Conservation (phyloP, 2,113 vertebrate species). For the Dolichallabes microphthalmus region DNA sequence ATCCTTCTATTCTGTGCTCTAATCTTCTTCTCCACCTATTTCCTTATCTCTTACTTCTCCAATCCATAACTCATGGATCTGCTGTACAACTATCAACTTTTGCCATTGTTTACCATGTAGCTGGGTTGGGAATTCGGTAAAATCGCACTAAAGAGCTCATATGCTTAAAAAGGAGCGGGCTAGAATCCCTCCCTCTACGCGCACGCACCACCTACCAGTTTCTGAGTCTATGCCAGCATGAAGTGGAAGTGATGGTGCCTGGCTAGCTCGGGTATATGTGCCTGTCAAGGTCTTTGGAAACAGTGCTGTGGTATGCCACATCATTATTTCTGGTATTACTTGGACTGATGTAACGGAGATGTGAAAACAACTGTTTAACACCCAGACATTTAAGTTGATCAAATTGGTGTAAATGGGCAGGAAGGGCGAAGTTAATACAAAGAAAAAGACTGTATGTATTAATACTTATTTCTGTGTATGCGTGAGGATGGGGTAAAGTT, state of each 20-base stretch:
- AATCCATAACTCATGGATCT: slow-evolving; percentile 30
- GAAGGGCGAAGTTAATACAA: slow-evolving; percentile 26
- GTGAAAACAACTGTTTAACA: background rate
- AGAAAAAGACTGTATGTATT: slow-evolving; percentile 27
- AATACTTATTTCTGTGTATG: slow-evolving; percentile 32
- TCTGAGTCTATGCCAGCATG: slow-evolving; percentile 68
- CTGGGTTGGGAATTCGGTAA: slow-evolving; percentile 60
- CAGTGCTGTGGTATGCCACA: slow-evolving; percentile 25
- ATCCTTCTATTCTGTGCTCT: background rate
- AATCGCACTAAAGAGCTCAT: slow-evolving; percentile 70
- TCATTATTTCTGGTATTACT: background rate
- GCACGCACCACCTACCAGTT: slow-evolving; percentile 53
- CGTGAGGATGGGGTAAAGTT: slow-evolving; percentile 55
- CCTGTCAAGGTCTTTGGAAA: slow-evolving; percentile 50
- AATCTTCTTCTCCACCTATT: background rate
- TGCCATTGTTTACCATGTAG: slow-evolving; percentile 62
- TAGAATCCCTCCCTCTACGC: slow-evolving; percentile 29
- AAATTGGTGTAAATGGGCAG: slow-evolving; percentile 21
- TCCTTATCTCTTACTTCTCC: slow-evolving; percentile 15
- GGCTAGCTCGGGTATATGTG: slow-evolving; percentile 25
- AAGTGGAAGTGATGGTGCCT: slow-evolving; percentile 69
- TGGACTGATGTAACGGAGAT: background rate
- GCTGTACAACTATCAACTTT: slow-evolving; percentile 70
- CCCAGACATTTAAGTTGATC: no score
- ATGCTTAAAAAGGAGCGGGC: slow-evolving; percentile 49